These are phyloP conservation scores for Diuraphis noxia DNA, from an alignment of 1,140 invertebrate species.

Conservation along the genomic window DNA sequence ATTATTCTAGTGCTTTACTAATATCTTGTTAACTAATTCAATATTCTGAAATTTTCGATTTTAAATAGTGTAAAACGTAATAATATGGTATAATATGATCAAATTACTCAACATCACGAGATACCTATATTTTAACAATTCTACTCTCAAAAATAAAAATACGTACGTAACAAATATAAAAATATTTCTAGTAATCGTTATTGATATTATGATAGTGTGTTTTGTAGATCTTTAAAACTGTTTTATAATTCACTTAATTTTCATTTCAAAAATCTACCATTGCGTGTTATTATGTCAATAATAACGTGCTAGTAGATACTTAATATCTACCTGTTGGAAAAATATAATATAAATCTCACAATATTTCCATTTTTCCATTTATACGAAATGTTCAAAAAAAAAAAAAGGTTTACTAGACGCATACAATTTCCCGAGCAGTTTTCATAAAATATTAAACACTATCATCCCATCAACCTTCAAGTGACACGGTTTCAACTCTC, in stretches of 20 bases:
- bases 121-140: not conserved
- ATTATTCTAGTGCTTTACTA: not conserved
- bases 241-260: not conserved
- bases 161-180: not conserved
- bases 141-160: not conserved
- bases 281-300: not conserved
- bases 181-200: too few relatives aligned
- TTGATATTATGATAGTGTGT: not conserved
- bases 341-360: not conserved
- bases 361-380: not conserved
- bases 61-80: not conserved
- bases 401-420: not conserved
- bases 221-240: not conserved
- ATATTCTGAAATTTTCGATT: not conserved
- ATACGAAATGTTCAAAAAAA: not conserved
- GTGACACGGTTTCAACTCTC: not conserved
- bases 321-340: not conserved
- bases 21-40: not conserved
- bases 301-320: not conserved
- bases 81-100: not conserved
- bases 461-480: not conserved
- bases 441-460: slow-evolving; percentile 29
- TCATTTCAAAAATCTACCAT: not conserved
- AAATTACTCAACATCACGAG: not conserved
- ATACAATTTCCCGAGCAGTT: not conserved